Percentiles rank a stretch among this genome's conserved stretches.
These are phyloP conservation scores for Malacoraja senta DNA, from an alignment of 2,797 vertebrate genomes.

Conservation along the genomic window DNA sequence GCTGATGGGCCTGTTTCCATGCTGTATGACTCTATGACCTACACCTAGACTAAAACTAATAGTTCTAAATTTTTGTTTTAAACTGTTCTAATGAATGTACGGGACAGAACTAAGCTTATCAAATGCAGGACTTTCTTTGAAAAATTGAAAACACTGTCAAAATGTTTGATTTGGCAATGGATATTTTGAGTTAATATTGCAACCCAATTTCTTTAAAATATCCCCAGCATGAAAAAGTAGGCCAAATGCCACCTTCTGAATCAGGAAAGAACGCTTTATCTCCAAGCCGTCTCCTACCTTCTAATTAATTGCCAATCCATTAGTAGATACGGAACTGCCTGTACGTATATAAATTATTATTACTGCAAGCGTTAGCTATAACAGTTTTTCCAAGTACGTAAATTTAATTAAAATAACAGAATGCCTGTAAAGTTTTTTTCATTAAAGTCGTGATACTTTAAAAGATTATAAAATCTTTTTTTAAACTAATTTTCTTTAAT, in stretches of 20 bases:
- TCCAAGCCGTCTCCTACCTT: not conserved
- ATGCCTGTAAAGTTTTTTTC: too few relatives aligned
- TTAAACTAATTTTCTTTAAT: not conserved
- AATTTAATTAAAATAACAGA: not conserved
- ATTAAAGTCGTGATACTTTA: not conserved
- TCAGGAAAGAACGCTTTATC: not conserved
- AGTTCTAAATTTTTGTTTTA: not conserved
- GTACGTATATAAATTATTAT: not conserved
- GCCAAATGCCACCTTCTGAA: not conserved
- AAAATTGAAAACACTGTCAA: not conserved
- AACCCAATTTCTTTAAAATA: not conserved
- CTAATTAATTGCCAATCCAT: not conserved
- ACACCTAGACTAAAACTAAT: not conserved
- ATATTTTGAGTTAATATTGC: not conserved
- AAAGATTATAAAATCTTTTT: not conserved
- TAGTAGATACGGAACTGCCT: not conserved
- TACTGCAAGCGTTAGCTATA: not conserved
- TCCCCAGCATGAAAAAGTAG: not conserved
- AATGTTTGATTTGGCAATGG: not conserved
- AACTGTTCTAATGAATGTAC: not conserved
- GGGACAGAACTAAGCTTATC: too few relatives aligned
- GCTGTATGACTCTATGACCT: too few relatives aligned
- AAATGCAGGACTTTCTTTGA: not conserved
- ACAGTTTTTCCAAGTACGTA: not conserved
- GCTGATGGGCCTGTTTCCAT: too few relatives aligned